Base-by-base conservation (phyloP, 2,888 invertebrate genomes). In the Agrotis puta region DNA sequence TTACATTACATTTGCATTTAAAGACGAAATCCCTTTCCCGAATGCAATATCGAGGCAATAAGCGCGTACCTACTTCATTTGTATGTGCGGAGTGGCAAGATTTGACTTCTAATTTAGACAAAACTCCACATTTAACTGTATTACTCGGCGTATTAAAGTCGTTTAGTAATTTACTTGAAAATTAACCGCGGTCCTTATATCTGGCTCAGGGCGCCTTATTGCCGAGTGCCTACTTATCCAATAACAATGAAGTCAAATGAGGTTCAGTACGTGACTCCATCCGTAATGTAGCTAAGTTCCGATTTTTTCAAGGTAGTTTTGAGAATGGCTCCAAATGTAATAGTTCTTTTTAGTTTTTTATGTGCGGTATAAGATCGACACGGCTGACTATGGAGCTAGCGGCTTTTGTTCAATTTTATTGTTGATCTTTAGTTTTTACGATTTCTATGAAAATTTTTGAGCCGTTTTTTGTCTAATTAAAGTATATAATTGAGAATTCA, bases 221-320 rank as follows among this genome's bases (percentile, higher is more conserved):
- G 82, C 69, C 50, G 76, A 77, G 64, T 67, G 61, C 68, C 73
- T 73, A 74, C 81, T 81, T 85, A 79, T 73, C 82, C 73, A 84
- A 84, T 85, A 86, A 87, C 79, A 83, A 81, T 87, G 86, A 83
- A 87, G 73, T 76, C 66, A 71, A 85, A 87, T 81, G 77, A 85
- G 83, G 80, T 79, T 66, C 56, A 50, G 53, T 74, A 76, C 85
- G 85, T 84, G 84, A 83, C 74, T 78, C 13, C 43, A 57, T n/a
- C 11, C 1, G 54, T 74, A 76, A 79, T 73, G 79, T 63, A 53
- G 70, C 50, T 71, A 50, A 65, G 70, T 71, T 73, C 51, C 56
- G 43, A 50, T 71, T 72, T 71, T 77, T 84, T 84, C 54, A n/a
- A 75, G 62, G 71, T 70, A 71, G 70, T 79, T 70, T 67, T 69